Evolutionary conservation across 2,888 invertebrate species (phyloP).

Genomic region (Nasonia oneida): DNA sequence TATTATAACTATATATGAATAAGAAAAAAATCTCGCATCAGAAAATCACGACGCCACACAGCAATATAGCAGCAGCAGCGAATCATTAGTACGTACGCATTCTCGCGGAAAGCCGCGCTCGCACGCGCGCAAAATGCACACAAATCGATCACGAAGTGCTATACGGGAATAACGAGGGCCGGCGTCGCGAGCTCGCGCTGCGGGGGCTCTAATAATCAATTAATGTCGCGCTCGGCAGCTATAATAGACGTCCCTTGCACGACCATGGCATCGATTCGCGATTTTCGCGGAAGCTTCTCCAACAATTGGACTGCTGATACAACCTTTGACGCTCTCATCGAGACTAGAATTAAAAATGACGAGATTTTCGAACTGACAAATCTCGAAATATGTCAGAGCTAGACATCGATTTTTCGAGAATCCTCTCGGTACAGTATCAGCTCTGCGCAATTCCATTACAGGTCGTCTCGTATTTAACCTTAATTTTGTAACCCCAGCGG

Average conservation of each 20-base stretch:
- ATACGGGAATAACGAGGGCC: not conserved
- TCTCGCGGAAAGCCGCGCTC: not conserved
- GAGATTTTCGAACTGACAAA: not conserved
- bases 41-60: conserved; percentile 1
- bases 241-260: not conserved
- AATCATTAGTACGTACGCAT: not conserved
- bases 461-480: conserved; percentile 45
- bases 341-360: not conserved
- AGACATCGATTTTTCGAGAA: not conserved
- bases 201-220: conserved; percentile 39
- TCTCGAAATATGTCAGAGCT: not conserved
- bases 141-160: not conserved
- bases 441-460: conserved; percentile 33
- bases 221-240: conserved; percentile 14
- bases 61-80: not conserved
- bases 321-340: too few species aligned
- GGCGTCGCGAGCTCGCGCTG: not conserved
- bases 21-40: not conserved
- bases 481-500: conserved; percentile 45
- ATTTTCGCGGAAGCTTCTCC: not conserved
- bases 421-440: not conserved
- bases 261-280: not conserved
- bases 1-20: not conserved
- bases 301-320: too few species aligned
- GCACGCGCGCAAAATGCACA: not conserved